Evolutionary conservation across 2,888 invertebrate genomes (phyloP), one percentile per base, ranked within the genome.

Genomic region (Eupeodes latifasciatus): DNA sequence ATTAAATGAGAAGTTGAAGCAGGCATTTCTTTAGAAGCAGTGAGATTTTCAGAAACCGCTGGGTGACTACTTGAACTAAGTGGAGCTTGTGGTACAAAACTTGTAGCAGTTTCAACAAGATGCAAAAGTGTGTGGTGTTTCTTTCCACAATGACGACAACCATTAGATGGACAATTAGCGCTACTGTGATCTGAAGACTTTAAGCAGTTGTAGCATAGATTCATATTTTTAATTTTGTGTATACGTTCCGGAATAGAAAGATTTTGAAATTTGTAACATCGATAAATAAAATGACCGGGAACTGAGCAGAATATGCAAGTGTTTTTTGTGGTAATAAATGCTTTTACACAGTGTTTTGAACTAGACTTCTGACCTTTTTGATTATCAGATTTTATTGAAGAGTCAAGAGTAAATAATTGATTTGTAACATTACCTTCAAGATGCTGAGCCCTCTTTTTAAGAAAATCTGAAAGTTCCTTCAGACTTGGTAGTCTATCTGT

Each of bases 61-160:
- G 40, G 40, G 40, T 7, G 61, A 62, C 62, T 62, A 51, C 5
- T 75, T 57, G 47, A 44, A 59, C 72, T 72, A 72, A 59, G 72
- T 72, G 72, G 59, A 14, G 72, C 44, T 59, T 59, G 59, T 53
- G 72, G 59, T 49, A 74, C 72, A 62, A 62, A 62, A 16, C 0
- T 44, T 55, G 16, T 19, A 44, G 71, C 44, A 11, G 36, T 62
- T 62, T 75, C 62, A 2, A 16, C 55, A n/a, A 77, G 57, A 47
- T 67, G 69, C 44, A 79, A 79, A 40, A 51, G 61, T 47, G 69
- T 79, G 44, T 79, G 69, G n/a, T 78, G 67, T 78, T 14, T 78
- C 49, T 67, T 57, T 69, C 27, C 27, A 27, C 27, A 27, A 27
- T 27, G 27, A 27, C 27, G 27, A 27, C 27, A 27, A 27, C 27